Base-by-base conservation (phyloP, 2,888 invertebrate genomes). In the Orthosia gothica region DNA sequence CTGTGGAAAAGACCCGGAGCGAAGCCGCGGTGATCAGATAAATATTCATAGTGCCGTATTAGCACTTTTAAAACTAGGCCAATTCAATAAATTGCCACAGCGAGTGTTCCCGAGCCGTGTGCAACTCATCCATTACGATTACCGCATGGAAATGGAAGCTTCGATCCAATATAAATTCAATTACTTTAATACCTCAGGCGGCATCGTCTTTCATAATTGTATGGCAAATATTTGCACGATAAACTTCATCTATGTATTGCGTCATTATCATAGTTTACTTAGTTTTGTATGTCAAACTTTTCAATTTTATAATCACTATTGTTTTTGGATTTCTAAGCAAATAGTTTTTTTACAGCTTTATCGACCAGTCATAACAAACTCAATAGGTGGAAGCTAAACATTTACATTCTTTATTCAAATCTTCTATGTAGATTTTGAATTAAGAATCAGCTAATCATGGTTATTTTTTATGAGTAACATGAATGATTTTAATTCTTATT, bases 61-160 rank as follows among this genome's bases (percentile, higher is more conserved):
- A 32, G 11, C 20, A 47, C 23, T 50, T 64, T 59, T 26, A 47
- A 52, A 77, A 61, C 20, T 63, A 52, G 66, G 55, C 47, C 40
- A 47, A n/a, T 49, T 26, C 32, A 47, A 64, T 59, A 76, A 67
- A 82, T 71, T 79, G 23, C 50, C 50, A 45, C 58, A 67, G 63
- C 50, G 64, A 54, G 54, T 20, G 66, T 32, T 64, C n/a, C 66
- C 20, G 15, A 74, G 59, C 52, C 61, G 62, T 83, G 59, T 80
- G 74, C 74, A 79, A 74, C 57, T 50, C 54, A 54, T 70, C 73
- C 79, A 81, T 69, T 73, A 76, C 49, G 72, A 77, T 72, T 77
- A 82, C 78, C 72, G 58, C 79, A 82, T 68, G 59, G 50, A 68
- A 78, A 65, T 83, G 83, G 40, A 61, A 68, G 68, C 55, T 47